These are phyloP conservation scores for Vulpes ferrilata DNA, from an alignment of 2,113 vertebrate species.

Conservation along the genomic window DNA sequence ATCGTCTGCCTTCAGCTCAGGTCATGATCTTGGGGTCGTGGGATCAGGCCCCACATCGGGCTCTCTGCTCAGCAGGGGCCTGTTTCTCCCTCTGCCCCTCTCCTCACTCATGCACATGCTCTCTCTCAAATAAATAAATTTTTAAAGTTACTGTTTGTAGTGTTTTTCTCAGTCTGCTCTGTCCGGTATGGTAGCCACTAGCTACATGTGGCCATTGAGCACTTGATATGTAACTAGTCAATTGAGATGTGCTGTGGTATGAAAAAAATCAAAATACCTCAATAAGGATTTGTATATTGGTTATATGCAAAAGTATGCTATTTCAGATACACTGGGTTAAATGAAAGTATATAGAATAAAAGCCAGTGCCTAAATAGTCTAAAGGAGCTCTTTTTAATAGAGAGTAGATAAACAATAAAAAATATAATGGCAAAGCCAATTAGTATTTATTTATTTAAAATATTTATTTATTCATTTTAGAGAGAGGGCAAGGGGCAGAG, in stretches of 20 bases:
- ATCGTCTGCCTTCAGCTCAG: too few relatives aligned
- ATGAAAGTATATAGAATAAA: background rate
- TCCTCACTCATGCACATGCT: too few relatives aligned
- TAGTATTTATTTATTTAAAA: background rate
- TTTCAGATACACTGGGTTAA: background rate
- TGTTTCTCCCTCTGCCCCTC: too few relatives aligned
- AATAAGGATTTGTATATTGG: background rate
- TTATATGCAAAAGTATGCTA: background rate
- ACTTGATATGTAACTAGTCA: background rate
- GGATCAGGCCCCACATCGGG: too few relatives aligned
- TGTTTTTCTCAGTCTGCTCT: background rate
- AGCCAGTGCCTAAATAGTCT: background rate
- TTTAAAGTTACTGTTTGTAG: background rate
- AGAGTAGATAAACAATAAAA: background rate
- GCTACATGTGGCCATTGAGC: background rate
- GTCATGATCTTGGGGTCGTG: too few relatives aligned
- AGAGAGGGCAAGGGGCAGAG: too few relatives aligned
- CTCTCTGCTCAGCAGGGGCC: too few relatives aligned
- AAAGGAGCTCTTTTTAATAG: background rate
- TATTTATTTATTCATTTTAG: too few relatives aligned
- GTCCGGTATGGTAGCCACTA: background rate
- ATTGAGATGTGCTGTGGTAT: background rate
- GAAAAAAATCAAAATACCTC: background rate
- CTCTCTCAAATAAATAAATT: too few relatives aligned
- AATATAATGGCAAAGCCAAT: background rate